Evolutionary conservation across 2,888 invertebrate genomes (phyloP).

Genomic region (Apodemia mormo): DNA sequence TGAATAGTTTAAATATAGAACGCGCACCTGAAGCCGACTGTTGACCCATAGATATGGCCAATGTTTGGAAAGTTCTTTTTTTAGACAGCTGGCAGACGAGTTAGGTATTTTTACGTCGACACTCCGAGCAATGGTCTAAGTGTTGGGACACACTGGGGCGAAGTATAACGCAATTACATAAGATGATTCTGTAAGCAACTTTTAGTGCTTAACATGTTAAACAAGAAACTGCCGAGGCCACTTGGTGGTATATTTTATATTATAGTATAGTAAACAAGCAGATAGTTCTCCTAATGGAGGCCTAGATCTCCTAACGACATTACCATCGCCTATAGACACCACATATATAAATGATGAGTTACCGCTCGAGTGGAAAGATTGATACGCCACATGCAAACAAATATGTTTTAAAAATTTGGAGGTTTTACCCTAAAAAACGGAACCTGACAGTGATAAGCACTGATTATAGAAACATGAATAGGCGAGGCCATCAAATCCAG

Average conservation of each 20-base stretch:
- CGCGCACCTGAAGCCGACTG: constrained; percentile 11
- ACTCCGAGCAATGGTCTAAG: constrained; percentile 10
- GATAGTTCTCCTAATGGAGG: no score
- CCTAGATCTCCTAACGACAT: no score
- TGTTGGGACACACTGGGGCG: neutral
- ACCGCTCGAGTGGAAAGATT: no score
- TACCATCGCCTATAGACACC: no score
- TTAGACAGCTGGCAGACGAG: constrained; percentile 12
- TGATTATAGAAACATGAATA: no score
- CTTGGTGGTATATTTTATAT: neutral
- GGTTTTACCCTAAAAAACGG: no score
- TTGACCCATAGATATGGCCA: constrained; percentile 15
- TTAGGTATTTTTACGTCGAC: constrained; percentile 13
- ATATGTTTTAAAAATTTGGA: no score
- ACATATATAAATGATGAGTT: no score
- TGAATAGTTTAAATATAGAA: constrained; percentile 2
- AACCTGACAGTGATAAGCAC: no score
- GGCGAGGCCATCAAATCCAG: no score
- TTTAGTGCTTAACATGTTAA: neutral
- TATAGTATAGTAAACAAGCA: neutral
- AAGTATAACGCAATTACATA: neutral
- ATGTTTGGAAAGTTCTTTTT: constrained; percentile 15
- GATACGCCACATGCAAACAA: no score
- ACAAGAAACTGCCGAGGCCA: neutral
- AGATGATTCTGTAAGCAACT: neutral